Conservation (phyloP, 2,888 invertebrate species). For the Bibio marci region DNA sequence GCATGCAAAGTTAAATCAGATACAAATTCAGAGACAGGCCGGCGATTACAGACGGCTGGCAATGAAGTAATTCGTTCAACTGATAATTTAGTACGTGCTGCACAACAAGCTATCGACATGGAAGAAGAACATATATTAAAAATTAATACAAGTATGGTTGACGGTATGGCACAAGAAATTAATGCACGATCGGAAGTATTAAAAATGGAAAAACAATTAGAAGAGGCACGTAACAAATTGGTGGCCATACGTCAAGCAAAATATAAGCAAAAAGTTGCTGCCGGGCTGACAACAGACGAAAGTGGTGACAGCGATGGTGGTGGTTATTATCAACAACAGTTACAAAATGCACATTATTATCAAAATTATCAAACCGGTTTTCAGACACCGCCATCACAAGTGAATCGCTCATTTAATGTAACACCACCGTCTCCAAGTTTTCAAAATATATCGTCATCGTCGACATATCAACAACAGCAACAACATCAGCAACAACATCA, state of each 20-base stretch:
- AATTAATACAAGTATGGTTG: conserved; percentile 85
- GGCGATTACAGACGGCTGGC: conserved; percentile 80
- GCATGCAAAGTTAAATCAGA: conserved; percentile 99
- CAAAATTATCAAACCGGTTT: conserved; percentile 18
- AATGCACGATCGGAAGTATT: conserved; percentile 81
- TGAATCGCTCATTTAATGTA: conserved; percentile 14
- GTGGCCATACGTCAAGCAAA: conserved; percentile 87
- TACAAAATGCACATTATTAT: too few relatives aligned
- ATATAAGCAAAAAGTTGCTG: conserved; percentile 55
- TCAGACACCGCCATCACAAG: conserved; percentile 2
- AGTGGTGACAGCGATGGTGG: conserved; percentile 32
- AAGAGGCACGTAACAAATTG: conserved; percentile 77
- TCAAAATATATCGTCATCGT: conserved; percentile 6
- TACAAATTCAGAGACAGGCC: conserved; percentile 83
- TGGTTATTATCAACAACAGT: conserved; percentile 5
- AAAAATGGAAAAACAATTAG: conserved; percentile 84
- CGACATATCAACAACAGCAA: conserved; percentile 8
- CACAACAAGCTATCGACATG: conserved; percentile 78
- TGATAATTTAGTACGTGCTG: conserved; percentile 89
- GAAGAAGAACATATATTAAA: conserved; percentile 85
- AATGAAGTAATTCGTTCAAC: conserved; percentile 96
- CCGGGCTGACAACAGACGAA: conserved; percentile 36
- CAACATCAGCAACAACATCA: too few relatives aligned
- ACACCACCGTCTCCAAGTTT: conserved; percentile 25
- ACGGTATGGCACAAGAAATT: conserved; percentile 92